phyloP scores from a whole-genome alignment of 2,113 vertebrate genomes.

The Anguilla japonica region DNA sequence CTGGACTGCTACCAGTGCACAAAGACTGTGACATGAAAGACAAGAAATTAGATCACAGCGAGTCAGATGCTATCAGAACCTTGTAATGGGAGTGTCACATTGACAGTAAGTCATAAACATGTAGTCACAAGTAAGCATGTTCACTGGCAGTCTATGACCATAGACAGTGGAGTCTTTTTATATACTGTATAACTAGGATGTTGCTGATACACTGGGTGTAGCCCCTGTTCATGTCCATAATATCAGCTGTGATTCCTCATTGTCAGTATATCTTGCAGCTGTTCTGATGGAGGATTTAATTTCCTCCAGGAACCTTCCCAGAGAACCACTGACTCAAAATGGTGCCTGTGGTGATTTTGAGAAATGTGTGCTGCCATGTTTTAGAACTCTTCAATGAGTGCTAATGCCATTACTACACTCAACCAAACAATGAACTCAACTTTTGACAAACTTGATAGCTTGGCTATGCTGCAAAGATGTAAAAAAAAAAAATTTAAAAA shows the following conservation, averaged over 20 bases:
- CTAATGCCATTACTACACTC: too few species aligned
- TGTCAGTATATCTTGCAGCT: neutral
- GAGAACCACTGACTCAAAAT: neutral
- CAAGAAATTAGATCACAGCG: neutral
- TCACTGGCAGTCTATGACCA: too few species aligned
- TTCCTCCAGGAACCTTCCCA: conserved; percentile 37
- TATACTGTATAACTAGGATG: neutral
- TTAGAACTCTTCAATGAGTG: neutral
- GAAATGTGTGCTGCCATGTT: neutral
- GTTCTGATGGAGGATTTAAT: conserved; percentile 45
- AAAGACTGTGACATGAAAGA: neutral
- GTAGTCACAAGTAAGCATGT: neutral
- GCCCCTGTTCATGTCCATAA: neutral
- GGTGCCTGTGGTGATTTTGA: neutral
- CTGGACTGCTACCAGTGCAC: neutral
- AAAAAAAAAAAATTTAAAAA: too few species aligned
- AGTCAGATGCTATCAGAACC: neutral
- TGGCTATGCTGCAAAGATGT: too few species aligned
- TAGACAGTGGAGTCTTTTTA: neutral
- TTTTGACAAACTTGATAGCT: too few species aligned
- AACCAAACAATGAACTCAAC: too few species aligned
- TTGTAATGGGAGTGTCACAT: neutral
- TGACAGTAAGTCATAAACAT: neutral
- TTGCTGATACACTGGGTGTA: neutral
- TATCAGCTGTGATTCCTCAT: neutral